Evolutionary conservation across 1,140 invertebrate species (phyloP).

Genomic region (Drosophila seguyi): DNA sequence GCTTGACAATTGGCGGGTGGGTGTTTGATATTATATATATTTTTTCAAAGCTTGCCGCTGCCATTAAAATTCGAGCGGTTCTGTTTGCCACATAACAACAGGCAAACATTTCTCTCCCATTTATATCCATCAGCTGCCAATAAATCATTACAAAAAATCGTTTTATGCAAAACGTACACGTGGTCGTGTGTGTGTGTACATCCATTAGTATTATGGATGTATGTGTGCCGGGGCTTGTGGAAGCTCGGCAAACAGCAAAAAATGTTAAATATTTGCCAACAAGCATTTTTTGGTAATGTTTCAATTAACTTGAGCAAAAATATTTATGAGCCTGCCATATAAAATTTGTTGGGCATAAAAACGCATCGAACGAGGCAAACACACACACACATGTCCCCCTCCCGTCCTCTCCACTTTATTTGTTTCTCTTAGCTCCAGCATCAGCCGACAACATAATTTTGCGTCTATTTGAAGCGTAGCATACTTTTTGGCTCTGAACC

Average conservation of each 20-base stretch:
- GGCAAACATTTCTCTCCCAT: slow-evolving; percentile 48
- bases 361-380: slow-evolving; percentile 36
- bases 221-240: background rate
- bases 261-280: slow-evolving; percentile 76
- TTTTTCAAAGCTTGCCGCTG: slow-evolving; percentile 17
- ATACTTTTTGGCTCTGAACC: slow-evolving; percentile 62
- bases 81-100: slow-evolving; percentile 54
- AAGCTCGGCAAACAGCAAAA: slow-evolving; percentile 35
- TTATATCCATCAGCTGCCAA: slow-evolving; percentile 56
- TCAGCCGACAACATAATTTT: slow-evolving; percentile 71
- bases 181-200: slow-evolving; percentile 22
- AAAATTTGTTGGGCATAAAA: slow-evolving; percentile 74
- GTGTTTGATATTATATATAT: slow-evolving; percentile 11
- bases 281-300: slow-evolving; percentile 80
- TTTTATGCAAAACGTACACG: slow-evolving; percentile 52
- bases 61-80: slow-evolving; percentile 36
- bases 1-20: slow-evolving; percentile 26
- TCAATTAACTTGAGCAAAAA: slow-evolving; percentile 82
- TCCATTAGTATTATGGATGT: slow-evolving; percentile 43
- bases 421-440: slow-evolving; percentile 23
- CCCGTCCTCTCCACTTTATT: slow-evolving; percentile 5
- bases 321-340: slow-evolving; percentile 69
- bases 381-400: background rate
- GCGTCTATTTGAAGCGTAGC: slow-evolving; percentile 68
- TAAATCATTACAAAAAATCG: slow-evolving; percentile 86